Conservation (phyloP, 2,888 invertebrate genomes). For the Carterocephalus palaemon region DNA sequence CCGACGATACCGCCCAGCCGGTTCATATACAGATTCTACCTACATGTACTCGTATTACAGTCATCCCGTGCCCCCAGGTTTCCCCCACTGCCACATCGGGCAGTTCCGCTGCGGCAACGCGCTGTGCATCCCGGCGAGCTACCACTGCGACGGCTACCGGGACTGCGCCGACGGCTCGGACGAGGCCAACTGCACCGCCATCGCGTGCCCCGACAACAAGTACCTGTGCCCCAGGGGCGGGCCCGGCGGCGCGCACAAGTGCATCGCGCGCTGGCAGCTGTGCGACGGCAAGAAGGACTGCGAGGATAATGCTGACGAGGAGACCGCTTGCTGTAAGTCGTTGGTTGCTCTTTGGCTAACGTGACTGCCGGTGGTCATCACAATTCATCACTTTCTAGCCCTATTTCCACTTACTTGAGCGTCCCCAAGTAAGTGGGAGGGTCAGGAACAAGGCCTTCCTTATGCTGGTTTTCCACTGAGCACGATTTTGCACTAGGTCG, state of each 20-base stretch:
- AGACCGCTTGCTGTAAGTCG: constrained; percentile 90
- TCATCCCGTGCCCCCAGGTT: too few relatives aligned
- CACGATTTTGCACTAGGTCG: too few relatives aligned
- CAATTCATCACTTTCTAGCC: too few relatives aligned
- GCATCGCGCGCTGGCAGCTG: constrained; percentile 91
- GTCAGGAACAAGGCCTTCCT: too few relatives aligned
- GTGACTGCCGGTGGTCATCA: too few relatives aligned
- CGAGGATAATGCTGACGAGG: constrained; percentile 94
- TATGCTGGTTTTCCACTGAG: too few relatives aligned
- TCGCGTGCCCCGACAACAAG: constrained; percentile 93
- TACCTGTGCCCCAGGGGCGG: constrained; percentile 91
- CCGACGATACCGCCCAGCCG: too few relatives aligned
- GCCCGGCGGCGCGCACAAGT: constrained; percentile 86
- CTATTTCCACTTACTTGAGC: too few relatives aligned
- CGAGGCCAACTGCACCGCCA: constrained; percentile 91
- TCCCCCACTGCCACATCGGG: constrained; percentile 91
- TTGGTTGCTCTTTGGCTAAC: too few relatives aligned
- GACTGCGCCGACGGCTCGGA: constrained; percentile 96
- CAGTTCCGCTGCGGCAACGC: constrained; percentile 96
- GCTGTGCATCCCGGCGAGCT: constrained; percentile 92
- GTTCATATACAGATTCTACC: too few relatives aligned
- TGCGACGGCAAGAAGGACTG: constrained; percentile 96
- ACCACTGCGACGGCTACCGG: constrained; percentile 90
- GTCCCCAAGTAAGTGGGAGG: too few relatives aligned
- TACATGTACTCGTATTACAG: too few relatives aligned